Evolutionary conservation across 2,113 vertebrate species (phyloP).

Genomic region (Phalacrocorax carbo): DNA sequence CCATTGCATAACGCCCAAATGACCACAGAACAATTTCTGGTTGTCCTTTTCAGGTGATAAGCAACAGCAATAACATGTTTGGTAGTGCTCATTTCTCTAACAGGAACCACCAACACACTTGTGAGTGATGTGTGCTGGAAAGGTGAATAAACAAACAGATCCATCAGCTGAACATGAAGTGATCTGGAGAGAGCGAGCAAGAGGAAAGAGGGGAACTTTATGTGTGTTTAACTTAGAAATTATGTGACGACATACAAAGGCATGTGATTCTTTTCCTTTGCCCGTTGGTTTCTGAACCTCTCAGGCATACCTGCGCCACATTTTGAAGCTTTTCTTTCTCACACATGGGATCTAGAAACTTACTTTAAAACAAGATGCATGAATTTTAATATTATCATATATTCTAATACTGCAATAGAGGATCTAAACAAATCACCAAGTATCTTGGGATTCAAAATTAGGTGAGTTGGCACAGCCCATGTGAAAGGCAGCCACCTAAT

Average conservation of each 20-base stretch:
- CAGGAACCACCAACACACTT: not conserved
- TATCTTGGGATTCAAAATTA: not conserved
- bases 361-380: not conserved
- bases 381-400: not conserved
- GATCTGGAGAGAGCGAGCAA: not conserved
- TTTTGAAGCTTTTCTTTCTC: not conserved
- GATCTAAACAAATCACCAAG: not conserved
- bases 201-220: not conserved
- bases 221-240: not conserved
- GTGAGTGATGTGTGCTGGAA: not conserved
- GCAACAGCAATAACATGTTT: conserved; percentile 19
- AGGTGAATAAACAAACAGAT: not conserved
- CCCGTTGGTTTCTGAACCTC: not conserved
- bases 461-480: not conserved
- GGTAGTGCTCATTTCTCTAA: not conserved
- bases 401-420: not conserved
- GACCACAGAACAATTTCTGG: conserved; percentile 1
- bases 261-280: not conserved
- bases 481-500: not conserved
- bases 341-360: not conserved
- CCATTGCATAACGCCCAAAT: not conserved
- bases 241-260: not conserved
- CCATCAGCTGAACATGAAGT: not conserved
- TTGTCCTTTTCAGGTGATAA: conserved; percentile 34
- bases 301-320: not conserved